phyloP scores from a whole-genome alignment of 2,888 invertebrate genomes.

The Papilio demoleus region DNA sequence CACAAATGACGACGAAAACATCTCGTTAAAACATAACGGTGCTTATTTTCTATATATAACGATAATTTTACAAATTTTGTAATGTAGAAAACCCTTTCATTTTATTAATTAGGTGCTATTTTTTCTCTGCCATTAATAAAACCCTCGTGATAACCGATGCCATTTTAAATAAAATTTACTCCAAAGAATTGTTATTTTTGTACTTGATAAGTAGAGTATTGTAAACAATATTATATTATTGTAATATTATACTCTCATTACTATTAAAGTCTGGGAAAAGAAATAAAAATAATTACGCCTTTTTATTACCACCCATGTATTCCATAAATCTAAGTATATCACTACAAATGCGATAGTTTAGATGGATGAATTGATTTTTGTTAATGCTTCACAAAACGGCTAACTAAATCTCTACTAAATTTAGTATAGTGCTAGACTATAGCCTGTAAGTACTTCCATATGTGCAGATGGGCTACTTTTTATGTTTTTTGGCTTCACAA shows the following conservation, averaged over 20 bases:
- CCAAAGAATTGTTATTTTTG: slow-evolving; percentile 2
- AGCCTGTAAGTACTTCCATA: too few relatives aligned
- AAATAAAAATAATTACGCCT: neutral
- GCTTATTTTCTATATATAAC: too few relatives aligned
- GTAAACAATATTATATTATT: neutral
- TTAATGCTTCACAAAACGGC: too few relatives aligned
- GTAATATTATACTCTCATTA: neutral
- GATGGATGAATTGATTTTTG: too few relatives aligned
- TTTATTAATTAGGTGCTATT: neutral
- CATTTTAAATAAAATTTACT: neutral
- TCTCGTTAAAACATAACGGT: too few relatives aligned
- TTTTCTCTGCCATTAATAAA: neutral
- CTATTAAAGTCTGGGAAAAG: neutral
- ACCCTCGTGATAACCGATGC: neutral
- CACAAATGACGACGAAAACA: too few relatives aligned
- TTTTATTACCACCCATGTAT: neutral
- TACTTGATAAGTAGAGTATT: neutral
- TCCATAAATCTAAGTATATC: too few relatives aligned
- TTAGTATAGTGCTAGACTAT: too few relatives aligned
- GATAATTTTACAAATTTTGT: neutral
- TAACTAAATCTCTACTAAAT: too few relatives aligned
- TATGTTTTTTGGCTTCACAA: too few relatives aligned
- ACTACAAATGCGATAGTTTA: too few relatives aligned
- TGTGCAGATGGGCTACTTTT: too few relatives aligned
- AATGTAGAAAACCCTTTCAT: neutral